Conservation (phyloP, 1,140 invertebrate genomes). For the Coenobita brevimanus region DNA sequence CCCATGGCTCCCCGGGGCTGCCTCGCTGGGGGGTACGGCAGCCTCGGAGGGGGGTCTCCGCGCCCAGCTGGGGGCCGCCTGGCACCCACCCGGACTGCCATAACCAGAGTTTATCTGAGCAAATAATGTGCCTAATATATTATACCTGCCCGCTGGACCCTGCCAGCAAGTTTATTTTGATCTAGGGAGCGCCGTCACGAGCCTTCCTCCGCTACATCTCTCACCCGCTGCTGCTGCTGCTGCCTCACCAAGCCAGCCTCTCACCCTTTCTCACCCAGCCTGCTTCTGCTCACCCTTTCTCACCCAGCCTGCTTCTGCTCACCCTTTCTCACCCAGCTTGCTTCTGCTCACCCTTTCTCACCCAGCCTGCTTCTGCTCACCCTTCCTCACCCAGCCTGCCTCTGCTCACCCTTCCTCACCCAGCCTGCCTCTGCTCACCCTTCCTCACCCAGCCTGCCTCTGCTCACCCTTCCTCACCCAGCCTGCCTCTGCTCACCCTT, state of each 20-base stretch:
- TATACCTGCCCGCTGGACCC: constrained; percentile 62
- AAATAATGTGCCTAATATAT: constrained; percentile 67
- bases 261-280: background rate
- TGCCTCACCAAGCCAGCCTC: background rate
- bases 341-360: background rate
- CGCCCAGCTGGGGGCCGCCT: constrained; percentile 57
- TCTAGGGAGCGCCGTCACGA: constrained; percentile 56
- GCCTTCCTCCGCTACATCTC: constrained; percentile 29
- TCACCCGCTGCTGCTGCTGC: background rate
- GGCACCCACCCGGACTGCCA: constrained; percentile 64
- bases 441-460: background rate
- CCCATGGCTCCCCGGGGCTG: constrained; percentile 41
- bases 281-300: background rate
- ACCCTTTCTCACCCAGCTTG: background rate
- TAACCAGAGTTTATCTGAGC: constrained; percentile 66
- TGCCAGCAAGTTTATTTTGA: constrained; percentile 64
- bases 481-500: background rate
- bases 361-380: too few species aligned
- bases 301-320: too few species aligned
- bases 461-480: background rate
- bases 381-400: too few species aligned
- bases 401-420: background rate
- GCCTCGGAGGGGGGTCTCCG: constrained; percentile 51
- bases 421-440: too few species aligned
- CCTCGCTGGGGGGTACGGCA: constrained; percentile 50